Evolutionary conservation across 2,113 vertebrate species (phyloP).

Genomic region (Cettia cetti): DNA sequence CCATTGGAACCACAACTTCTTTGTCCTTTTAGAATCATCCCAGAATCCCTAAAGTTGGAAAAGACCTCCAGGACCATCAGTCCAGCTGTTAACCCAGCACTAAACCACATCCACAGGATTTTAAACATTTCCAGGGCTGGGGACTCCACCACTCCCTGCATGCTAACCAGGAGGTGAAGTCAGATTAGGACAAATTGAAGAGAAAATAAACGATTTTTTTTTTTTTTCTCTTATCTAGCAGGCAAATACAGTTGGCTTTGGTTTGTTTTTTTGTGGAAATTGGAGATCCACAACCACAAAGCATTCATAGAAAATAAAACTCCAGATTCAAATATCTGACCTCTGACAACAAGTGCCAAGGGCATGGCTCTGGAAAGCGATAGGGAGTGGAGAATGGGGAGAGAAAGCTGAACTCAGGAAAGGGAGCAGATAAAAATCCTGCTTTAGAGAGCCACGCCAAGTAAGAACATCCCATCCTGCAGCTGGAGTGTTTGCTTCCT

Average conservation of each 20-base stretch:
- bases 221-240: background rate
- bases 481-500: background rate
- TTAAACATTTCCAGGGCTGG: background rate
- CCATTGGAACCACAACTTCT: accelerated
- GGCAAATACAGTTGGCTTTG: background rate
- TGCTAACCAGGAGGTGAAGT: background rate
- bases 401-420: background rate
- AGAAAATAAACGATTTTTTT: background rate
- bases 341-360: background rate
- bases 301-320: background rate
- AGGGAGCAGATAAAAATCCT: background rate
- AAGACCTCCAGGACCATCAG: background rate
- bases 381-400: background rate
- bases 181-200: background rate
- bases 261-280: background rate
- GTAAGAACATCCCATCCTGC: background rate
- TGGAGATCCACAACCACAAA: background rate
- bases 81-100: background rate
- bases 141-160: background rate
- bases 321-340: background rate
- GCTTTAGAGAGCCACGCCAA: background rate
- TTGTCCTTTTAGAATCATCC: background rate
- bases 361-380: background rate
- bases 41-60: background rate
- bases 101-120: background rate